Evolutionary conservation across 2,888 invertebrate species (phyloP), one percentile per base, ranked within the genome.

Genomic region (Pammene aurita): DNA sequence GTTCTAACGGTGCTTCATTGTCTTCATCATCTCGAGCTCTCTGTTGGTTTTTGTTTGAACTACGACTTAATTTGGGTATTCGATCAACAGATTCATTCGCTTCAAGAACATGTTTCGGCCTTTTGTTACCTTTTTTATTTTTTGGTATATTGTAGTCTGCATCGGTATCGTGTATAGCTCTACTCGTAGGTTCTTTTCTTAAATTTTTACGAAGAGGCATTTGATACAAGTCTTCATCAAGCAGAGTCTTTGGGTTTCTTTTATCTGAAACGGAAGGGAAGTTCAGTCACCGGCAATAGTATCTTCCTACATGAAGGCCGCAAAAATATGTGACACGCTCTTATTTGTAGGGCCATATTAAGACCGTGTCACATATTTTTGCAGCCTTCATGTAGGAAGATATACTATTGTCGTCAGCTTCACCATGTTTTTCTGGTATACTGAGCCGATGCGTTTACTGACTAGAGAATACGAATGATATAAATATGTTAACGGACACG

Each of bases 221-320:
- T 42, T 77, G 78, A 84, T 84, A 82, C 0, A 71, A 69, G 34
- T 83, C 78, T 6, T 73, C 35, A 6, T 80, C 80, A 2, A 79
- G 78, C n/a, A 66, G 64, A 68, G 78, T 77, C 48, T 73, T 80
- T 4, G 67, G 57, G 42, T 80, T 77, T 60, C 78, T 77, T 76
- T 81, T 81, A 14, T 75, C 85, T 85, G 78, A 46, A 78, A 66
- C 13, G 67, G 58, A 42, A 63, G 46, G 61, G 13, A 26, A 5
- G 16, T 48, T 13, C 2, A 52, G 7, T 44, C n/a, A n/a, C n/a
- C n/a, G n/a, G n/a, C n/a, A n/a, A n/a, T n/a, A n/a, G n/a, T n/a
- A n/a, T n/a, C n/a, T n/a, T n/a, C n/a, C n/a, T n/a, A n/a, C n/a
- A n/a, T n/a, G n/a, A n/a, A n/a, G n/a, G n/a, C n/a, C n/a, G n/a